Evolutionary conservation across 2,797 vertebrate species (phyloP).

Genomic region (Pteronotus mesoamericanus): DNA sequence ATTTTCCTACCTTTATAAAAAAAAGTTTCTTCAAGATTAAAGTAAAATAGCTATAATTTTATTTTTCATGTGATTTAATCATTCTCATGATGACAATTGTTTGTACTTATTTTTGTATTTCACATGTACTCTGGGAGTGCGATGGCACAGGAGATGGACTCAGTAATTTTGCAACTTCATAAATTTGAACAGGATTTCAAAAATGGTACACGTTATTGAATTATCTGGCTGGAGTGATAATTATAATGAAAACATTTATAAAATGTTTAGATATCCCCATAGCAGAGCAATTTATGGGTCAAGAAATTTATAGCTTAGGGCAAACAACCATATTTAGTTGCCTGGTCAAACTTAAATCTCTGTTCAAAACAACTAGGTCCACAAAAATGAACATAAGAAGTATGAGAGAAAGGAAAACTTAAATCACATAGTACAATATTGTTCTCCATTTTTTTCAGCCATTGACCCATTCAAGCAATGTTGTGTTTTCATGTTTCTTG

Average conservation of each 20-base stretch:
- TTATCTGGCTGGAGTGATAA: background rate
- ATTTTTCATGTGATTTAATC: slow-evolving; percentile 9
- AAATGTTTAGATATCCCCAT: background rate
- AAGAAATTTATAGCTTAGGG: background rate
- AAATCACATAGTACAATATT: background rate
- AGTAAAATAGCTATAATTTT: slow-evolving; percentile 6
- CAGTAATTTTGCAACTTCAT: background rate
- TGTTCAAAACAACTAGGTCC: background rate
- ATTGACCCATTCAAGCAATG: background rate
- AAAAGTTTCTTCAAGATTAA: slow-evolving; percentile 14
- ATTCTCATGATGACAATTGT: background rate
- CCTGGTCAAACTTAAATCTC: background rate
- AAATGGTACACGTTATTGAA: background rate
- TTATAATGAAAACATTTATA: background rate
- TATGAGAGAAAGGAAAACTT: background rate
- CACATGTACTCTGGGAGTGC: background rate
- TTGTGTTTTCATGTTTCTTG: background rate
- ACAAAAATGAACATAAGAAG: background rate
- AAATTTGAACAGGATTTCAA: slow-evolving; percentile 4
- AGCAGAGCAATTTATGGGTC: background rate
- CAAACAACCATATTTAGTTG: background rate
- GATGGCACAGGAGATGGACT: background rate
- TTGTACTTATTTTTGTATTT: slow-evolving; percentile 15
- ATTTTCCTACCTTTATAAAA: background rate
- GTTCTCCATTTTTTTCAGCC: background rate